Base-by-base conservation (phyloP, 2,888 invertebrate genomes). In the Camptogramma bilineatum region DNA sequence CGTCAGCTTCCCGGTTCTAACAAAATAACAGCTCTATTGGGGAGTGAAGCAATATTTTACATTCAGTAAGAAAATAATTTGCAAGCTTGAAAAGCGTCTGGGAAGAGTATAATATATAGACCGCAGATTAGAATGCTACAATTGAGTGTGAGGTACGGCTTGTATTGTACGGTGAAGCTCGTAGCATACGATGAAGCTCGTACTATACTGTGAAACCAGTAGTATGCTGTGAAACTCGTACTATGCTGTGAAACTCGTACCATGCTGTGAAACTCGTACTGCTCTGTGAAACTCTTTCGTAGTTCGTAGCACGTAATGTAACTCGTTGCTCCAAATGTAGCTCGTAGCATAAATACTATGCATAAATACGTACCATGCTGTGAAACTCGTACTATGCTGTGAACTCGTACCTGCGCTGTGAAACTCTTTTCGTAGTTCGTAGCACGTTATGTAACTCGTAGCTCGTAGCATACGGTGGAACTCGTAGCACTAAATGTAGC, bases 1-100 rank as follows among this genome's bases (percentile, higher is more conserved):
- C 24, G 46, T 53, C 48, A 53, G 52, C 17, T 21, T 53, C 46
- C 58, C 39, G 47, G 34, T 17, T 59, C 21, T 59, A 52, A 58
- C 24, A 46, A 47, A 53, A 52, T 60, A 52, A 39, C 21, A 17
- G 39, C 47, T 53, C 48, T 53, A 39, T 44, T 28, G 42, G n/a
- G 19, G 47, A 24, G 51, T 24, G 51, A 17, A 58, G 28, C 44
- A 8, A 31, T 18, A 42, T 50, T 50, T 57, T 50, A 42, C 21
- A 56, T 50, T 57, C 21, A 51, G 17, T 8, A 17, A 13, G 7
- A 9, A 16, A 17, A 31, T 51, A 17, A 51, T 51, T 51, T 24
- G 10, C 10, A 9, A 9, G 10, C 8, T 34, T 34, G 24, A 24
- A 28, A 7, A 3, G 13, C 2, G 34, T 10, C 34, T 13, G 34